Evolutionary conservation across 2,113 vertebrate species (phyloP), one percentile per base, ranked within the genome.

Genomic region (Scomber scombrus): DNA sequence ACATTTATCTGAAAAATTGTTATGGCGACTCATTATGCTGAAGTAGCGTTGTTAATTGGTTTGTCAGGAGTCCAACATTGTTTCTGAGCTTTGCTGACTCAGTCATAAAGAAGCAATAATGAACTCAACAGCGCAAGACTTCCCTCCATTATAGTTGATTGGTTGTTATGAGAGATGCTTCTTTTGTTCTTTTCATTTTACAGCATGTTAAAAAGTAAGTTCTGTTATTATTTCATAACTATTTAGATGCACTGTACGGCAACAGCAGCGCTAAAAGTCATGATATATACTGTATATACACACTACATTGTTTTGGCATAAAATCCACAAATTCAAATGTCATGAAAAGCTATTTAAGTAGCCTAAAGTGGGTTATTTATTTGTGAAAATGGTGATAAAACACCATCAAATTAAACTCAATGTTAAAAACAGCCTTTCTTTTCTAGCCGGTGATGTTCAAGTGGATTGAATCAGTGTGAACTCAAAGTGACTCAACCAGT

Each of bases 11-110:
- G 85, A 88, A 66, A 21, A 68, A 91, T 65, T 74, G 86, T 88
- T 81, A 78, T 78, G 70, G 77, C 63, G 46, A 67, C 57, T 88
- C 80, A 78, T 90, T 90, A 85, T 43, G 71, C 81, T 77, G 81
- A 71, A 71, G 63, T 70, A 69, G 75, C 18, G 2, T 75, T 92
- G 3, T 75, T 92, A 85, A 91, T 88, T 90, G 82, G 81, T 80
- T 86, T 81, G 88, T 92, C 87, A 69, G 87, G 71, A 81, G 84
- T 88, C 87, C 88, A 85, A 58, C 66, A 4, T 10, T 63, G 61
- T 73, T 72, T 14, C 26, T 4, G 58, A 80, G 75, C 76, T 80
- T 75, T 85, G 89, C 89, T 89, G 91, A 92, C 79, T 81, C 71
- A 50, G 86, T 62, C 71, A 26, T 86, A 86, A 89, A 86, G 82